Conservation (phyloP, 2,888 invertebrate species). For the Pherbina coryleti region DNA sequence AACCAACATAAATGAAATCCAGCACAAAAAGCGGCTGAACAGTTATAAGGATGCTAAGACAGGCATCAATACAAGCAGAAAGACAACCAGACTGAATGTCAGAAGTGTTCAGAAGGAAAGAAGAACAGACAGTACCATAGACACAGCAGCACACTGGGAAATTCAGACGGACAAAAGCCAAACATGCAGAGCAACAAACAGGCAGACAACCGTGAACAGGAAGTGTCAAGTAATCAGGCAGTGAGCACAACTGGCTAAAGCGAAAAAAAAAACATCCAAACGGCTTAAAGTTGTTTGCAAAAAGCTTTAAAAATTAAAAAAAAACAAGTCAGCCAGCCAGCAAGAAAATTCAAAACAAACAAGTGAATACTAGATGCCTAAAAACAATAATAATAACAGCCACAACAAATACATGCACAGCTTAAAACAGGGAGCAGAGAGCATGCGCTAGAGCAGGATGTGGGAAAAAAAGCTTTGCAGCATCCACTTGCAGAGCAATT, state of each 20-base stretch:
- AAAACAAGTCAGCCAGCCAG: not conserved
- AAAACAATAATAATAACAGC: not conserved
- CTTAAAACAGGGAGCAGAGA: not conserved
- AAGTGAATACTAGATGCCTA: not conserved
- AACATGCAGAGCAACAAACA: not conserved
- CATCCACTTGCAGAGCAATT: constrained; percentile 15
- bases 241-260: constrained; percentile 14
- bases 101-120: not conserved
- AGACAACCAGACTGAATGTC: constrained; percentile 32
- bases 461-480: not conserved
- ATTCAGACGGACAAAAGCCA: constrained; percentile 24
- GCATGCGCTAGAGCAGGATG: constrained; percentile 11
- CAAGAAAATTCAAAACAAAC: constrained; percentile 5
- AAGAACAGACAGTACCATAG: not conserved
- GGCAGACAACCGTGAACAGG: not conserved
- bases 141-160: constrained; percentile 30
- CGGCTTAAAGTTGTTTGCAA: not conserved
- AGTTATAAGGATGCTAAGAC: not conserved
- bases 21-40: not conserved
- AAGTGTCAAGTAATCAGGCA: not conserved
- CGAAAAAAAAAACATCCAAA: not conserved
- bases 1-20: not conserved
- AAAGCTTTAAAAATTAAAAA: not conserved
- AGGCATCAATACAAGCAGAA: constrained; percentile 37
- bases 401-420: not conserved